Base-by-base conservation (phyloP, 2,888 invertebrate species). In the Trissolcus brochymenae region DNA sequence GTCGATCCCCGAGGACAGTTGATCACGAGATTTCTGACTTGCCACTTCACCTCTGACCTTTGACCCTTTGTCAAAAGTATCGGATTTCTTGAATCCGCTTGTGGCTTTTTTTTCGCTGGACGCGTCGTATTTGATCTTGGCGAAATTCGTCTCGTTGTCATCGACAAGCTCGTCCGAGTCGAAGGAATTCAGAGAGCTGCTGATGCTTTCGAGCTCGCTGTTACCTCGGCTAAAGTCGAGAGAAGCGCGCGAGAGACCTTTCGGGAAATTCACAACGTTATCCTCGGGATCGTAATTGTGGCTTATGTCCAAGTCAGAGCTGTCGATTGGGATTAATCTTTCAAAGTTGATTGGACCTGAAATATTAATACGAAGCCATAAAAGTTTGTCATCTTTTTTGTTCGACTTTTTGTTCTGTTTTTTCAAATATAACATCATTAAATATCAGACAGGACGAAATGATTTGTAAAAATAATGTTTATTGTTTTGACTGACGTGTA, bases 1-100 rank as follows among this genome's bases (percentile, higher is more conserved):
- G 79, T 40, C 84, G 77, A 78, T 90, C 89, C 67, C 88, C 88
- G 56, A 89, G 84, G 76, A 88, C 88, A 75, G 89, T 89, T 29
- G 90, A 79, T 79, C 90, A 88, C 74, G 86, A 85, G 74, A 79
- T 6, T 65, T 49, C 3, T 81, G 68, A 6, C 76, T 55, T 14
- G 53, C 67, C 35, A 62, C 88, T 83, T 78, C 76, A 6, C 56
- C 71, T 35, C 81, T 81, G 9, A 82, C 86, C 55, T 83, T 83
- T 60, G 83, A 81, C 4, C 83, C 85, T 65, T 85, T 85, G 53
- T 86, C 84, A 53, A 80, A 86, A 3, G 80, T 73, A 41, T 85
- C 84, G 14, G 78, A 76, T 1, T 80, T 84, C 60, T 85, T 86
- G 81, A 82, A 84, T n/a, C 84, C 86, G 51, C 86, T 83, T 25